Conservation (phyloP, 2,113 vertebrate genomes). For the Illadopsis cleaveri region DNA sequence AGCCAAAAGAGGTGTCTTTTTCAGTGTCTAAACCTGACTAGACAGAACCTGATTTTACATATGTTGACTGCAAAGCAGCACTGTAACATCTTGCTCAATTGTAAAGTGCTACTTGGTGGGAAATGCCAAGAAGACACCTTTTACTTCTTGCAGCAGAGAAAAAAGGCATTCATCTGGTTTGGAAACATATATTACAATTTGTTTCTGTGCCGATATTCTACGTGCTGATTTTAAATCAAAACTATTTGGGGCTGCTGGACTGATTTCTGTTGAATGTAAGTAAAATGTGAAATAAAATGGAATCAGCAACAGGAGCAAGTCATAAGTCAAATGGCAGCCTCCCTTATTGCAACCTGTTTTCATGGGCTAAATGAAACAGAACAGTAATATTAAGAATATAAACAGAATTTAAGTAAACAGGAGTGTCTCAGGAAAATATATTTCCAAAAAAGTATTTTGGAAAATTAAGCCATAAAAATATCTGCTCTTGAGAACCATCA, state of each 20-base stretch:
- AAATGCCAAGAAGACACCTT: background rate
- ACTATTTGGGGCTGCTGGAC: background rate
- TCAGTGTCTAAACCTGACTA: background rate
- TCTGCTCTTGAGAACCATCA: background rate
- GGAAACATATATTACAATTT: background rate
- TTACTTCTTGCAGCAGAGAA: background rate
- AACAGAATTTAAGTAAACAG: background rate
- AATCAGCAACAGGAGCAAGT: background rate
- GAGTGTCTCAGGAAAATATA: background rate
- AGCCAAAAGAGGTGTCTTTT: background rate
- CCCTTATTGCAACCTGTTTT: background rate
- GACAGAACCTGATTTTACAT: background rate
- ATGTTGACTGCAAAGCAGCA: background rate
- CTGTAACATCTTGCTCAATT: background rate
- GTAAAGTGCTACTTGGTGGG: background rate
- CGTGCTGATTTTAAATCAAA: background rate
- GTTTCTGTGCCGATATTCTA: background rate
- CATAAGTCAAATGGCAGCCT: background rate
- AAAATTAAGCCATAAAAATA: background rate
- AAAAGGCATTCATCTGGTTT: background rate
- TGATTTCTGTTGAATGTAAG: background rate
- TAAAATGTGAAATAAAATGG: background rate
- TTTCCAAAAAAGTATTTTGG: background rate
- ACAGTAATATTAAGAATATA: background rate
- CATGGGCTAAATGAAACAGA: background rate